These are phyloP conservation scores for Zaprionus lineosus DNA, from an alignment of 2,888 invertebrate genomes.

Conservation along the genomic window DNA sequence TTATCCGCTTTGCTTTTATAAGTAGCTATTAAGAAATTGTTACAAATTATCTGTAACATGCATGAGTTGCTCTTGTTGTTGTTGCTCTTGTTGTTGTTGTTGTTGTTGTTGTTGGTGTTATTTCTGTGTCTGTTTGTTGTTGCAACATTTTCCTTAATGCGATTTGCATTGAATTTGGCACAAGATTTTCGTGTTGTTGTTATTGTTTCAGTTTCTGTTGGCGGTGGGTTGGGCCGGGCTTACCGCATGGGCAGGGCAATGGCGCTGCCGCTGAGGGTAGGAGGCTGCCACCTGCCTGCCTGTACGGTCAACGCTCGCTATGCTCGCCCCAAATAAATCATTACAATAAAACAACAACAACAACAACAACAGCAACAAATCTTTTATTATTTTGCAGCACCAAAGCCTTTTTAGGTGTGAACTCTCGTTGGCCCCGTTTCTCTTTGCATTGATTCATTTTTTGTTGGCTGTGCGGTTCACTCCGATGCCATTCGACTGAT, in stretches of 20 bases:
- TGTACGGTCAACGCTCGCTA: slow-evolving; percentile 52
- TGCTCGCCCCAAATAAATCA: slow-evolving; percentile 64
- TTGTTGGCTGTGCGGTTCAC: slow-evolving; percentile 31
- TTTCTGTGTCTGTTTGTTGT: slow-evolving; percentile 30
- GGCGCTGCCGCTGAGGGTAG: slow-evolving; percentile 1
- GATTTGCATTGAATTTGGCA: slow-evolving; percentile 75
- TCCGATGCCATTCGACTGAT: slow-evolving; percentile 30
- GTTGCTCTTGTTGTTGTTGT: slow-evolving; percentile 9
- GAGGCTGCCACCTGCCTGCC: slow-evolving; percentile 49
- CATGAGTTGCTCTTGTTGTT: slow-evolving; percentile 7
- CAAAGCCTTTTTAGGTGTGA: slow-evolving; percentile 67
- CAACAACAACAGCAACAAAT: not conserved
- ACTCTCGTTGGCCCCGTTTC: slow-evolving; percentile 33
- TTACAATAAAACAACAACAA: slow-evolving; percentile 8
- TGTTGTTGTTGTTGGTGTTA: slow-evolving; percentile 26
- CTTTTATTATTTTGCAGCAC: slow-evolving; percentile 29
- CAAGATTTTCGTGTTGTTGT: slow-evolving; percentile 39
- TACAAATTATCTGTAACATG: slow-evolving; percentile 59
- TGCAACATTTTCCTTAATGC: slow-evolving; percentile 70
- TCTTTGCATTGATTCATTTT: slow-evolving; percentile 32
- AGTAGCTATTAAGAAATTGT: slow-evolving; percentile 48
- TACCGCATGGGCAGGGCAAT: slow-evolving; percentile 8
- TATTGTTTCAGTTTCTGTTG: slow-evolving; percentile 11
- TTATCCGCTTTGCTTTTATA: not conserved
- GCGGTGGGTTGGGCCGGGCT: slow-evolving; percentile 33